Evolutionary conservation across 2,888 invertebrate species (phyloP).

Genomic region (Microctonus aethiopoides): DNA sequence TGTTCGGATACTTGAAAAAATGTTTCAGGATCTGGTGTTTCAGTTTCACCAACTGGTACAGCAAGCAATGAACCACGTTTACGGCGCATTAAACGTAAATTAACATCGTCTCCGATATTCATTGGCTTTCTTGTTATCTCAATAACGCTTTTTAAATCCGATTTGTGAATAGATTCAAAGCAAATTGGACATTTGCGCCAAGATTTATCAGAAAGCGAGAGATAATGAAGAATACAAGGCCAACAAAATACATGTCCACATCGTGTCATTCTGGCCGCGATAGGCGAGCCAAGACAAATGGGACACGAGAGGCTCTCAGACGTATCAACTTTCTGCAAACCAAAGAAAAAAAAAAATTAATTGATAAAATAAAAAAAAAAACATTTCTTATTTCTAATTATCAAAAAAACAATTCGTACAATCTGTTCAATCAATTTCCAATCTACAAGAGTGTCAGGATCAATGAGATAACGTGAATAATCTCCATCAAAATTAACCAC

Average conservation of each 20-base stretch:
- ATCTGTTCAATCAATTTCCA: conserved; percentile 96
- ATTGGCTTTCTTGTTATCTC: conserved; percentile 70
- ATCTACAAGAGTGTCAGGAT: conserved; percentile 90
- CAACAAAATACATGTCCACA: conserved; percentile 98
- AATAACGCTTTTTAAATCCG: conserved; percentile 84
- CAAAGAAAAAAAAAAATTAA: conserved; percentile 25
- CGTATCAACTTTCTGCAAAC: conserved; percentile 73
- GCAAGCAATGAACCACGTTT: conserved; percentile 74
- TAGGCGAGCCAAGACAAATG: conserved; percentile 89
- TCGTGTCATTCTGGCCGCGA: conserved; percentile 89
- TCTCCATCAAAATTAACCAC: conserved; percentile 86
- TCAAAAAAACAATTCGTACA: conserved; percentile 71
- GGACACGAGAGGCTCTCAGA: conserved; percentile 83
- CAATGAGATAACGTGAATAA: conserved; percentile 80
- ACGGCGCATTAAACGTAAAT: conserved; percentile 88
- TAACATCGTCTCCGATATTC: conserved; percentile 76
- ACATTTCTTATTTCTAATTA: no score
- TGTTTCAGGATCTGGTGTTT: conserved; percentile 52
- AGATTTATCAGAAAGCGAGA: conserved; percentile 84
- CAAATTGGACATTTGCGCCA: conserved; percentile 94
- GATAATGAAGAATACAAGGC: conserved; percentile 93
- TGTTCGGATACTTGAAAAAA: conserved; percentile 68
- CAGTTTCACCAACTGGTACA: conserved; percentile 68
- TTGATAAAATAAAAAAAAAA: no score
- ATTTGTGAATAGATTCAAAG: conserved; percentile 81